Conservation (phyloP, 2,888 invertebrate species). For the Petrolisthes manimaculis region DNA sequence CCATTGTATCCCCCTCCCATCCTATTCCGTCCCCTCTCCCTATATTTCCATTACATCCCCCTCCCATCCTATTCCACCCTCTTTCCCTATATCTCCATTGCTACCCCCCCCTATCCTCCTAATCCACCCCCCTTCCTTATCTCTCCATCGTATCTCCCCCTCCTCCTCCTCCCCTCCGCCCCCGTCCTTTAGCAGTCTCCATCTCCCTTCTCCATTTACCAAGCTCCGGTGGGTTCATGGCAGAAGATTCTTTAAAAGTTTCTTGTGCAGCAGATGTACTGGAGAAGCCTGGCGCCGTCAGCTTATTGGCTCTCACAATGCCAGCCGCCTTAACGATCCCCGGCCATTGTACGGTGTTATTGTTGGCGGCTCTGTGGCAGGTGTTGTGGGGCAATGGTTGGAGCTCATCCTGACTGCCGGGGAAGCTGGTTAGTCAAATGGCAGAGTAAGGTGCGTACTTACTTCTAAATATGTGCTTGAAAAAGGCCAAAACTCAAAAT, state of each 20-base stretch:
- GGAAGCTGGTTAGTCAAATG: background rate
- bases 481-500: conserved; percentile 31
- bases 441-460: no score
- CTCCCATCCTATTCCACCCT: background rate
- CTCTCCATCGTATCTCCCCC: background rate
- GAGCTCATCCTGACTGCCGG: background rate
- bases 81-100: background rate
- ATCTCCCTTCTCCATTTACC: background rate
- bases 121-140: background rate
- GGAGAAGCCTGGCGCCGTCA: conserved; percentile 48
- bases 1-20: background rate
- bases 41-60: background rate
- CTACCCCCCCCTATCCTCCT: background rate
- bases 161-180: background rate
- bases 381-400: background rate
- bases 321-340: conserved; percentile 42
- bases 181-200: background rate
- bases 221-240: conserved; percentile 20
- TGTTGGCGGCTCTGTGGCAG: background rate
- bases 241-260: conserved; percentile 46
- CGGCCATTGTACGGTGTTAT: conserved; percentile 9
- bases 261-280: conserved; percentile 53
- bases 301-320: conserved; percentile 53
- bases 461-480: conserved; percentile 5
- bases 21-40: background rate